Evolutionary conservation across 2,797 vertebrate species (phyloP), one percentile per base, ranked within the genome.

Genomic region (Gouania willdenowi): DNA sequence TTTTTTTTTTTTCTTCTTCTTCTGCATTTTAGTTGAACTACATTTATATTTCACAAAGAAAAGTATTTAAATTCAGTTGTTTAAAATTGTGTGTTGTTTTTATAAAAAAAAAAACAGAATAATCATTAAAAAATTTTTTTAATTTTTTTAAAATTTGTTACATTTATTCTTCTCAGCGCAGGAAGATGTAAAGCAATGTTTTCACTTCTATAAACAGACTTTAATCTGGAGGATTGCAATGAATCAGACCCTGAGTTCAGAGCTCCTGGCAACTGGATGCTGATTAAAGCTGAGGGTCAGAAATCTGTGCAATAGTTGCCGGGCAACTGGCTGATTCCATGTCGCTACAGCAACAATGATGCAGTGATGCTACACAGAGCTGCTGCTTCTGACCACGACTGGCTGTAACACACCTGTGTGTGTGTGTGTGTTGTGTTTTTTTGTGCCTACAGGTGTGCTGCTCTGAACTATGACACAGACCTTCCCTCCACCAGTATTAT

Each of bases 401-500:
- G n/a, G n/a, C n/a, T n/a, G n/a, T n/a, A n/a, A n/a, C n/a, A n/a
- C n/a, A n/a, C n/a, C n/a, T n/a, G n/a, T n/a, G n/a, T n/a, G n/a
- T 41, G 50, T 28, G 19, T 16, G 14, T 28, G 16, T 20, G 25
- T 24, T 18, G 6, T 22, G 2, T 25, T 14, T 15, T 10, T 35
- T 1, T 26, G 5, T 6, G 6, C 16, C 13, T 24, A 28, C 46
- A 98, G 96, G 54, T 98, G 97, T 59, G 88, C 97, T 0, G 89
- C 94, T 3, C 49, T 95, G 45, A 91, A 41, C 49, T 97, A 95
- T 24, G 91, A 93, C 23, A 0, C 64, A 0, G 92, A 98, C 51
- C 83, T 99, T 20, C 92, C 93, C 0, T 61, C 92, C 41, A 96
- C 96, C 25, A 98, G 93, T 2, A 64, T 98, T 72, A 88, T 99